Percentiles rank a stretch among this genome's conserved stretches.
These are phyloP conservation scores for Vollenhovia emeryi DNA, from an alignment of 1,140 invertebrate genomes.

Conservation along the genomic window DNA sequence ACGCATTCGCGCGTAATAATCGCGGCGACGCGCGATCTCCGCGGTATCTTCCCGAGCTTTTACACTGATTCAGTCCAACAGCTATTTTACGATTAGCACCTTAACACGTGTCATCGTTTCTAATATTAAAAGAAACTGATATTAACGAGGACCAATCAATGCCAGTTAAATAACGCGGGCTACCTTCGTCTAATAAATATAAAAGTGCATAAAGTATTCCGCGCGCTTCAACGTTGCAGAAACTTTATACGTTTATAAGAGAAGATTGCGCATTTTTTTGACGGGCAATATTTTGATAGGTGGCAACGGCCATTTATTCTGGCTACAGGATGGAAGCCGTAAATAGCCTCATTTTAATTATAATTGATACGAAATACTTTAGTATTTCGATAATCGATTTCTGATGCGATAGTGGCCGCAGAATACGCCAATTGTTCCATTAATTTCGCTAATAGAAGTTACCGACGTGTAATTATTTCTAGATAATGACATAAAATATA, in stretches of 20 bases:
- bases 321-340: slow-evolving; percentile 16
- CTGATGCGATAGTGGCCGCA: slow-evolving; percentile 50
- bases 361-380: slow-evolving; percentile 61
- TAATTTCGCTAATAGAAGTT: slow-evolving; percentile 62
- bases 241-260: background rate
- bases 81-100: background rate
- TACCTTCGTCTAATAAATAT: background rate
- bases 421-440: slow-evolving; percentile 61
- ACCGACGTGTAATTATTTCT: slow-evolving; percentile 59
- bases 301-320: slow-evolving; percentile 24
- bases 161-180: background rate
- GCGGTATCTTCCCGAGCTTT: slow-evolving; percentile 7
- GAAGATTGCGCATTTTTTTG: background rate
- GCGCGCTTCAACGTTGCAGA: background rate
- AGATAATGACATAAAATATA: slow-evolving; percentile 61
- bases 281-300: background rate
- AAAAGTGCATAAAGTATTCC: background rate
- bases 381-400: slow-evolving; percentile 57
- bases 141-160: background rate
- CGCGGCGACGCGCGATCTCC: slow-evolving; percentile 13
- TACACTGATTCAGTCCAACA: background rate
- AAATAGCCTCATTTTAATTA: slow-evolving; percentile 60
- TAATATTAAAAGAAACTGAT: background rate
- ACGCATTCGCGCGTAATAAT: slow-evolving; percentile 60
- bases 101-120: background rate